Conservation (phyloP, 2,888 invertebrate genomes). For the Muscina levida region DNA sequence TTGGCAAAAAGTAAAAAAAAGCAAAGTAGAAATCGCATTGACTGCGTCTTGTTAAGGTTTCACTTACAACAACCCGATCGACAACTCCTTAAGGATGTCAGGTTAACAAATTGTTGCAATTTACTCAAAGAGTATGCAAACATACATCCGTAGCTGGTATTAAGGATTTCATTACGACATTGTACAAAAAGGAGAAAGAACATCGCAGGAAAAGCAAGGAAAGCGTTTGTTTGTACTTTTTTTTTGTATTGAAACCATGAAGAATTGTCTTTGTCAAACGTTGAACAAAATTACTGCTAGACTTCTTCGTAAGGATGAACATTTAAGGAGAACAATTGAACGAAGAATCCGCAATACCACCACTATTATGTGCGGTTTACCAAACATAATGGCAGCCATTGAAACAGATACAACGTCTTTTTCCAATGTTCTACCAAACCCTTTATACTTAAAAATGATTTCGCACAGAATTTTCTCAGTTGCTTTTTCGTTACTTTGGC, state of each 20-base stretch:
- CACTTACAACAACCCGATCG: conserved; percentile 17
- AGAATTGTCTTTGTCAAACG: background rate
- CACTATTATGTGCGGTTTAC: conserved; percentile 67
- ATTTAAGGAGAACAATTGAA: conserved; percentile 59
- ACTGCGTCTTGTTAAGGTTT: background rate
- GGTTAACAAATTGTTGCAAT: conserved; percentile 72
- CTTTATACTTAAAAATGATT: too few species aligned
- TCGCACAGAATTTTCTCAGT: too few species aligned
- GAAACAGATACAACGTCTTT: conserved; percentile 35
- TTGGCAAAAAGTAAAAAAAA: conserved; percentile 49
- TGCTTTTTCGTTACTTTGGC: background rate
- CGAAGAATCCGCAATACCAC: conserved; percentile 63
- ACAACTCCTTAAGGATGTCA: conserved; percentile 68
- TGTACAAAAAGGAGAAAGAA: too few species aligned
- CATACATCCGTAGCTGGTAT: too few species aligned
- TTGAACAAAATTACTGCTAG: background rate
- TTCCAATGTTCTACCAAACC: conserved; percentile 28
- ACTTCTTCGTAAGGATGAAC: too few species aligned
- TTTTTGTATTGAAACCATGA: too few species aligned
- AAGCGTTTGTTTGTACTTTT: conserved; percentile 60
- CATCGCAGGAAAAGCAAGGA: too few species aligned
- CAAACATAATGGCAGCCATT: conserved; percentile 63
- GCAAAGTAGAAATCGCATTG: conserved; percentile 25
- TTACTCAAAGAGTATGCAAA: too few species aligned
- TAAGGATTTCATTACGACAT: too few species aligned